phyloP scores from a whole-genome alignment of 2,113 vertebrate species.

The Triplophysa rosa region DNA sequence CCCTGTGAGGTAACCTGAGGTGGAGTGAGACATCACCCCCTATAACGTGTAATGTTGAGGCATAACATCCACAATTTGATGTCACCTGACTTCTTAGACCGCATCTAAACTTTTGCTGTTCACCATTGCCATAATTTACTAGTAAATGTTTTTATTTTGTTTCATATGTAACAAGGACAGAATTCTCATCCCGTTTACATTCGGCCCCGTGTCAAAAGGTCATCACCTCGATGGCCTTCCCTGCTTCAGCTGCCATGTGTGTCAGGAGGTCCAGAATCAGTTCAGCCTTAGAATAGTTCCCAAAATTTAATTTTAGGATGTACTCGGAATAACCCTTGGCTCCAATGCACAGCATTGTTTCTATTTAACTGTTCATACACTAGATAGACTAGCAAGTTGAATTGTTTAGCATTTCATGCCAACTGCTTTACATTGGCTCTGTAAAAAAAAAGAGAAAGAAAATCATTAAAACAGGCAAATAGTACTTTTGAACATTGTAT shows the following conservation, averaged over 20 bases:
- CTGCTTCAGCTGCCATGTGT: conserved; percentile 48
- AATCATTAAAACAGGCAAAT: too few species aligned
- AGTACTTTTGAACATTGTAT: too few species aligned
- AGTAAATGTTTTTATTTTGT: not conserved
- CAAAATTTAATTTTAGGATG: conserved; percentile 30
- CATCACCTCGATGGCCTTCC: conserved; percentile 34
- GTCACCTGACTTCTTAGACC: not conserved
- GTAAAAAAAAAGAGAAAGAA: too few species aligned
- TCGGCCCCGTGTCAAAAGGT: conserved; percentile 44
- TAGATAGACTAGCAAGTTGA: not conserved
- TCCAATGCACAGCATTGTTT: not conserved
- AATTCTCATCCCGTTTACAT: conserved; percentile 3
- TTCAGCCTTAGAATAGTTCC: conserved; percentile 41
- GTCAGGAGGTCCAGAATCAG: conserved; percentile 21
- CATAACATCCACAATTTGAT: not conserved
- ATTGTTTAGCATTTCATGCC: too few species aligned
- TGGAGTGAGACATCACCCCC: conserved; percentile 7
- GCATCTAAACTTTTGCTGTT: too few species aligned
- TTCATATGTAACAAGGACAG: not conserved
- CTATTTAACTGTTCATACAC: not conserved
- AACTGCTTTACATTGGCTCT: not conserved
- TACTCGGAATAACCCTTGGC: conserved; percentile 6
- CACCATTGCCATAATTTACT: too few species aligned
- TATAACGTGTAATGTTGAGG: not conserved
- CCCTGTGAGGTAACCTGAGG: conserved; percentile 6